Conservation (phyloP, 2,888 invertebrate species). For the Stegophylla sp. region DNA sequence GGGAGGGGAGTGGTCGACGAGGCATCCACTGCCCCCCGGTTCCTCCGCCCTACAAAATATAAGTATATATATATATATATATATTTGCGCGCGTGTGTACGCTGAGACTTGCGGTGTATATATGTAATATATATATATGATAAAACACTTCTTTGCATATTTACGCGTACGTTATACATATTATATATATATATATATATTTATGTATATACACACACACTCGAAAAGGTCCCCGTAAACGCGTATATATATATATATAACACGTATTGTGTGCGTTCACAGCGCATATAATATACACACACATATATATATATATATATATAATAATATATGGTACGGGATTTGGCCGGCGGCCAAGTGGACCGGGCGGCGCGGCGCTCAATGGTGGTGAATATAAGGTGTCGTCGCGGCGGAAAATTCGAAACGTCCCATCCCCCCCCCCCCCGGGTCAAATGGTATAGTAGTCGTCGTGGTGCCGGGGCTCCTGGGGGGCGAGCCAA, state of each 20-base stretch:
- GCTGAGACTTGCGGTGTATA: not conserved
- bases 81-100: no score
- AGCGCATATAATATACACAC: no score
- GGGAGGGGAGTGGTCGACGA: no score
- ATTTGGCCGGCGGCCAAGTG: constrained; percentile 32
- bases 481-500: not conserved
- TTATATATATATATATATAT: not conserved
- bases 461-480: not conserved
- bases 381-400: not conserved
- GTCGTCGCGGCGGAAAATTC: not conserved
- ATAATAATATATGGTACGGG: not conserved
- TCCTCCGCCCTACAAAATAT: no score
- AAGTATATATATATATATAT: no score
- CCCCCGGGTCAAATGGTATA: not conserved
- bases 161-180: not conserved
- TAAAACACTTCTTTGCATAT: constrained; percentile 35
- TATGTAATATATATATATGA: not conserved
- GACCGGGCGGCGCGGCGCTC: not conserved
- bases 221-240: not conserved
- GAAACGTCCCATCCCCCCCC: not conserved
- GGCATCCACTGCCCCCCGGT: no score
- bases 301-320: no score
- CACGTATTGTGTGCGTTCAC: not conserved
- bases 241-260: not conserved
- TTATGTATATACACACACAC: not conserved